Percentiles rank a stretch among this genome's conserved stretches.
These are phyloP conservation scores for Microtus ochrogaster DNA, from an alignment of 2,113 vertebrate genomes.

Conservation along the genomic window DNA sequence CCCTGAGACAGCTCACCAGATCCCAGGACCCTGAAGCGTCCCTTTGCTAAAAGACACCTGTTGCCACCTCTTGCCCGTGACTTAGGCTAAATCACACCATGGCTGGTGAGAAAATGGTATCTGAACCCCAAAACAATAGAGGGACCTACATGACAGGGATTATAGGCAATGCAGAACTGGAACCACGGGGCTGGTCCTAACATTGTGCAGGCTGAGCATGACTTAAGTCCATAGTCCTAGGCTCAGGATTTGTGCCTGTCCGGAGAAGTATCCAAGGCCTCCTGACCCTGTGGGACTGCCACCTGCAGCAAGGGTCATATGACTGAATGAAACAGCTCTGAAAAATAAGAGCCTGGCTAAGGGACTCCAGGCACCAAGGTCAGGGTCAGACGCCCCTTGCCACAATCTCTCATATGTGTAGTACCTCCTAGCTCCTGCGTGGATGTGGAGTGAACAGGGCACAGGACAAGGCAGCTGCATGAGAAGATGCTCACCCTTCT, in stretches of 20 bases:
- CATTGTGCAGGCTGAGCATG: fast-evolving
- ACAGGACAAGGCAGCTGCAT: background rate
- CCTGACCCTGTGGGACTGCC: too few species aligned
- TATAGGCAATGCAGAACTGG: fast-evolving
- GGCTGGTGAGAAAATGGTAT: background rate
- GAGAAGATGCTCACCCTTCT: background rate
- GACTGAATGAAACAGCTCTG: fast-evolving
- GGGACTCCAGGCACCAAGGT: fast-evolving
- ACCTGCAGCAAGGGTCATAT: fast-evolving
- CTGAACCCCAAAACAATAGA: background rate
- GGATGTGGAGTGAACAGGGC: background rate
- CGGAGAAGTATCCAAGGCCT: background rate
- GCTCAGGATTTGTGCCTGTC: background rate
- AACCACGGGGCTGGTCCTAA: fast-evolving
- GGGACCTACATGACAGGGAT: background rate
- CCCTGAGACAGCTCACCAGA: background rate
- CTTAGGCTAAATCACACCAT: too few species aligned
- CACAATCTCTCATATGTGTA: fast-evolving
- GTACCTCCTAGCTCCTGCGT: fast-evolving
- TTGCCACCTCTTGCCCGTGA: fast-evolving
- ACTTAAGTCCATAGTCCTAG: fast-evolving
- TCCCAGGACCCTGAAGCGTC: background rate
- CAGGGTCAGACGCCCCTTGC: fast-evolving
- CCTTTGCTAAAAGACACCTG: background rate
- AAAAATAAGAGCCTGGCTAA: fast-evolving